Percentiles rank a stretch among this genome's conserved stretches.
Evolutionary conservation across 1,140 invertebrate genomes (phyloP).

Genomic region (Heliconius melpomene): DNA sequence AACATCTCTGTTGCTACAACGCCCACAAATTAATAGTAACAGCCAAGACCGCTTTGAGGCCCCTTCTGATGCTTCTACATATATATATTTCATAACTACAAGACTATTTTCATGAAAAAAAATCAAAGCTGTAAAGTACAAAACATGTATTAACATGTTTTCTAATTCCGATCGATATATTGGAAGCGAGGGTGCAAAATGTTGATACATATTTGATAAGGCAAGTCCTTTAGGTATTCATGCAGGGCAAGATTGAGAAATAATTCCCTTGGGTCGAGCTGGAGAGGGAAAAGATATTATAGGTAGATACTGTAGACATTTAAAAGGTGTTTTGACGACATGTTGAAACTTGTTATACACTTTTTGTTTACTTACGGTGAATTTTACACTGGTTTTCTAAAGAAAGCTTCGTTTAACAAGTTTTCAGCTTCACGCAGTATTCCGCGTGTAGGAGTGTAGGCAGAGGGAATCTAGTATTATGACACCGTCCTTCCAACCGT

Average conservation of each 20-base stretch:
- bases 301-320: constrained; percentile 5
- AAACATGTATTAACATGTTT: neutral
- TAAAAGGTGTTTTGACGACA: constrained; percentile 18
- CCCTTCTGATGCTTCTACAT: too few relatives aligned
- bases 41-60: too few relatives aligned
- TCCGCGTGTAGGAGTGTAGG: too few relatives aligned
- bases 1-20: too few relatives aligned
- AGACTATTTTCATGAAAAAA: neutral
- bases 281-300: constrained; percentile 15
- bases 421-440: too few relatives aligned
- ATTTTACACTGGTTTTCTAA: neutral
- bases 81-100: too few relatives aligned
- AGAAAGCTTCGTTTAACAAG: too few relatives aligned
- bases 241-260: constrained; percentile 44
- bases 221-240: constrained; percentile 46
- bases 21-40: too few relatives aligned
- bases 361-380: neutral
- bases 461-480: too few relatives aligned
- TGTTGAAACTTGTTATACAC: neutral
- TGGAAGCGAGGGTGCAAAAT: constrained; percentile 41
- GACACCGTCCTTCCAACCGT: too few relatives aligned
- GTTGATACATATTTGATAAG: constrained; percentile 47
- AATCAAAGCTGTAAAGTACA: neutral
- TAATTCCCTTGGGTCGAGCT: constrained; percentile 28
- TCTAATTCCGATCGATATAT: constrained; percentile 15